Percentiles rank a stretch among this genome's conserved stretches.
Evolutionary conservation across 2,113 vertebrate species (phyloP).

Genomic region (Prionailurus bengalensis): DNA sequence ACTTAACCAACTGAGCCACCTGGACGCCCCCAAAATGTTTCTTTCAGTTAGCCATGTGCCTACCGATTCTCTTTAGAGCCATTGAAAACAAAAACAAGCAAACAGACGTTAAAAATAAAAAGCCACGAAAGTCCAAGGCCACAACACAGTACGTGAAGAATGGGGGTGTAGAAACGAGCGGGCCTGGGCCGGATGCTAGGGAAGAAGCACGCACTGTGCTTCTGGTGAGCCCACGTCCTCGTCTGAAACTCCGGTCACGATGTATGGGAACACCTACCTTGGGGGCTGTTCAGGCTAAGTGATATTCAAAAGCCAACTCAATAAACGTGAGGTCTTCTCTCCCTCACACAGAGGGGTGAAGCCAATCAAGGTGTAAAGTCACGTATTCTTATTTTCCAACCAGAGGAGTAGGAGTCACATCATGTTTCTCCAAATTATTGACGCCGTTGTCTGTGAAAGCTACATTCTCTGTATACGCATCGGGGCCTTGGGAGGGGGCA

Average conservation of each 20-base stretch:
- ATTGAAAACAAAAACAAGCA: background rate
- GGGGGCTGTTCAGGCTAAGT: background rate
- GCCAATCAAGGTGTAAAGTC: background rate
- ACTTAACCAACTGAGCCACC: too few relatives aligned
- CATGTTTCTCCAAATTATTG: background rate
- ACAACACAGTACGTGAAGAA: accelerated
- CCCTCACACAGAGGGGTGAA: background rate
- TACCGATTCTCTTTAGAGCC: background rate
- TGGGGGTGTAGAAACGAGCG: accelerated
- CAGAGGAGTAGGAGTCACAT: background rate
- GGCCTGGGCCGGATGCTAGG: too few relatives aligned
- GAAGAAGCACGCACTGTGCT: accelerated
- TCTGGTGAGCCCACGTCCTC: background rate
- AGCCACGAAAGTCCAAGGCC: background rate
- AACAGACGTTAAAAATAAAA: background rate
- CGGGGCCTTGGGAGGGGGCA: background rate
- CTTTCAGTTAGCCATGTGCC: background rate
- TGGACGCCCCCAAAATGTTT: too few relatives aligned
- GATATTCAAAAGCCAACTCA: background rate
- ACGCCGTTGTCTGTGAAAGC: background rate
- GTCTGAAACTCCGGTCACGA: background rate
- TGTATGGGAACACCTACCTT: accelerated
- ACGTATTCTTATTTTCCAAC: background rate
- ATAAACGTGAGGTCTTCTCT: background rate
- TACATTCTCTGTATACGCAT: background rate